Percentiles rank a stretch among this genome's conserved stretches.
These are phyloP conservation scores for Megaustenia siamemsis DNA, from an alignment of 2,888 invertebrate genomes.

Conservation along the genomic window DNA sequence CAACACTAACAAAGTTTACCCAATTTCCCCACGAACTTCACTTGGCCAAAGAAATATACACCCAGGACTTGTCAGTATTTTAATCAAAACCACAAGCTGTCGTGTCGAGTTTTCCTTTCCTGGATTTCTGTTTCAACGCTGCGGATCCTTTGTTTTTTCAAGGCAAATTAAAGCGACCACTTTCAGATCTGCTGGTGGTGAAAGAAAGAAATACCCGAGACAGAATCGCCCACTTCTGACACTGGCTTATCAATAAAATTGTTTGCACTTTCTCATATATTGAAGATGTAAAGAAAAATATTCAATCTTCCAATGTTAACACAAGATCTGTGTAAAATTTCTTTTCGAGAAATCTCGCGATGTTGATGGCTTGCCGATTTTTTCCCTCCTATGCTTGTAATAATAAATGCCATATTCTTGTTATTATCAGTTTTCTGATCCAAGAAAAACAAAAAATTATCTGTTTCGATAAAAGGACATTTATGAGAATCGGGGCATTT, in stretches of 20 bases:
- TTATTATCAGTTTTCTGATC: background rate
- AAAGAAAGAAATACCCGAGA: slow-evolving; percentile 12
- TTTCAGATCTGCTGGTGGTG: background rate
- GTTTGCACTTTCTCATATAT: slow-evolving; percentile 8
- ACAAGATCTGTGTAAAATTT: background rate
- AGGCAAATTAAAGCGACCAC: slow-evolving; percentile 32
- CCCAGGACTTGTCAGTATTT: background rate
- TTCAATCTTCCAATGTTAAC: slow-evolving; percentile 3
- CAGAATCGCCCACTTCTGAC: slow-evolving; percentile 14
- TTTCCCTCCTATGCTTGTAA: background rate
- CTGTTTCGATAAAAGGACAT: background rate
- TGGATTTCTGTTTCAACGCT: background rate
- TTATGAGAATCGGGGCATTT: background rate
- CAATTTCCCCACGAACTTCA: slow-evolving; percentile 5
- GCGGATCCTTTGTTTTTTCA: slow-evolving; percentile 23
- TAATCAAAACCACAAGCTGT: slow-evolving; percentile 41
- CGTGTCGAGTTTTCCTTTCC: slow-evolving; percentile 11
- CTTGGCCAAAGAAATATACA: background rate
- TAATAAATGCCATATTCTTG: slow-evolving; percentile 17
- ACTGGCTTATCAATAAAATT: slow-evolving; percentile 38
- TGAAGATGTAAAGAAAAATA: background rate
- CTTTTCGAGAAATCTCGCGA: background rate
- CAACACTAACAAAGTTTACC: slow-evolving; percentile 21
- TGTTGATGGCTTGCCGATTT: background rate
- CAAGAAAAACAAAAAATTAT: background rate